Conservation (phyloP, 2,113 vertebrate species). For the Entelurus aequoreus region DNA sequence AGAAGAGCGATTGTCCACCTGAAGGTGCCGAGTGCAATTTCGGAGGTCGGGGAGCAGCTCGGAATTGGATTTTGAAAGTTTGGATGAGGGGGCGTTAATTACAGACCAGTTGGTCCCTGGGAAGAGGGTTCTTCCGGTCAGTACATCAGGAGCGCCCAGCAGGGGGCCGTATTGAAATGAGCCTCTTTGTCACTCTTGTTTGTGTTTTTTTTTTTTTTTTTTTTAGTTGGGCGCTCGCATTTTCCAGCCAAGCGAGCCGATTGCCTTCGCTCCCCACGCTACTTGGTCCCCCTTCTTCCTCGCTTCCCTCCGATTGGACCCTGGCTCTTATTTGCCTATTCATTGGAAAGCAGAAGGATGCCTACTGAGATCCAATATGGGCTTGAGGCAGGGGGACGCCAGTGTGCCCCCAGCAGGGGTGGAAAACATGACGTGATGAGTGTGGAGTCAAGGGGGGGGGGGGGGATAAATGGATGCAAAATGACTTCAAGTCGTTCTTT, state of each 20-base stretch:
- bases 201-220: conserved; percentile 34
- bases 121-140: conserved; percentile 54
- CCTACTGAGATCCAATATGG: conserved; percentile 82
- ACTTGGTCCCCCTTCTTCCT: conserved; percentile 43
- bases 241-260: conserved; percentile 65
- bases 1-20: conserved; percentile 16
- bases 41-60: conserved; percentile 37
- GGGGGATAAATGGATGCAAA: conserved; percentile 49
- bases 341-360: conserved; percentile 75
- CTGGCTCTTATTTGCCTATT: conserved; percentile 75
- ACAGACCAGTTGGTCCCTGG: conserved; percentile 68
- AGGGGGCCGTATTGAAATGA: conserved; percentile 71
- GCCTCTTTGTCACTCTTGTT: conserved; percentile 57
- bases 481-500: conserved; percentile 55
- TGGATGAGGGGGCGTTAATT: conserved; percentile 68
- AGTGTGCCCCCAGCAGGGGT: conserved; percentile 69
- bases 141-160: conserved; percentile 57
- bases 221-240: conserved; percentile 44
- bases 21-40: conserved; percentile 51
- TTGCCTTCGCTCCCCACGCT: conserved; percentile 63
- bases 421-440: conserved; percentile 60
- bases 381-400: conserved; percentile 70
- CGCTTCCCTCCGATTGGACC: conserved; percentile 52
- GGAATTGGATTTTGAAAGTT: conserved; percentile 72
- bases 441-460: conserved; percentile 39